Base-by-base conservation (phyloP, 2,797 vertebrate genomes). In the Moxostoma hubbsi region DNA sequence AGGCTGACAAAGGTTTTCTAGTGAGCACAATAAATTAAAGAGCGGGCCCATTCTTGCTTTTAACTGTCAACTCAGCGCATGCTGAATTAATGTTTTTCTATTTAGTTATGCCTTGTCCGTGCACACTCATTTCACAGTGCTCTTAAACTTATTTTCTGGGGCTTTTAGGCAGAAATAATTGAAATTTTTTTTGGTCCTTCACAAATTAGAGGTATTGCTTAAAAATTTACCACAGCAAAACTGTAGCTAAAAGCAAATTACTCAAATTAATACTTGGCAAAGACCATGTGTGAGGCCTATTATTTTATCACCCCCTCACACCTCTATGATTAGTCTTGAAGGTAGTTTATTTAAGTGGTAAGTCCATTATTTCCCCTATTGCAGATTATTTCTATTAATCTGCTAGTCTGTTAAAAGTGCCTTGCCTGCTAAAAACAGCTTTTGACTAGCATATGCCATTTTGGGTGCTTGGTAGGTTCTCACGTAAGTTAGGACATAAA, bases 21-120 rank as follows among this genome's bases (percentile, higher is more conserved):
- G 36, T 18, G 65, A 51, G 47, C 9, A 18, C 18, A 46, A 71
- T 78, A 63, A 62, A 69, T 62, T 78, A 8, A 62, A 47, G 18
- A 61, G 24, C 5, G 5, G 45, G 46, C 45, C 55, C 57, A 10
- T 45, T 16, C n/a, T 61, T 61, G 50, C 47, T 69, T 62, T 69
- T 69, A 69, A 51, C 24, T 63, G 61, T 63, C 61, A 63, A 36
- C 61, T 63, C 36, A 63, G 61, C 12, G 6, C 43, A 10, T 2
- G 59, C 49, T 62, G 61, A 24, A 55, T 63, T 54, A 53, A 63
- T 55, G 61, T 16, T 78, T 15, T 61, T 70, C 6, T 50, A 45
- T 62, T 76, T n/a, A 50, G 64, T 55, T n/a, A 46, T n/a, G 18
- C 11, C 11, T 24, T 70, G 43, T 62, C 46, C 49, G 51, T 67